A percentile compares a stretch with the other conserved stretches of the same genome.
These are phyloP conservation scores for Hiodon tergisus DNA, from an alignment of 2,113 vertebrate genomes.

Conservation along the genomic window DNA sequence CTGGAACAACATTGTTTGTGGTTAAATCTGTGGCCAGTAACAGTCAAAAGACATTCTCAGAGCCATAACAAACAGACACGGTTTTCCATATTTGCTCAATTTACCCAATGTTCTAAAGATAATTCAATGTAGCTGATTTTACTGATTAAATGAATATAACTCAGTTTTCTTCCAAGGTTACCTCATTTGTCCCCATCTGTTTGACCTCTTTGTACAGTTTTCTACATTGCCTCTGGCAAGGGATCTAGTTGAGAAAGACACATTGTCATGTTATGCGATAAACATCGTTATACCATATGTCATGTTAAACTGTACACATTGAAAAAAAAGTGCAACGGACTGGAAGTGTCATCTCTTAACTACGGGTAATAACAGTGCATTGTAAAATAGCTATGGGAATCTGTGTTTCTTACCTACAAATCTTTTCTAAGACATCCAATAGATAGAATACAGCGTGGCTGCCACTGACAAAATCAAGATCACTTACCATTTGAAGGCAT, in stretches of 20 bases:
- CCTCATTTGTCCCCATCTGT: not conserved
- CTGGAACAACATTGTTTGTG: not conserved
- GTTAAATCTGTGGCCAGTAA: not conserved
- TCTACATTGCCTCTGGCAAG: not conserved
- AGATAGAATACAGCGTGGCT: not conserved
- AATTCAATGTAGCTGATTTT: not conserved
- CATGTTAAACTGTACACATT: not conserved
- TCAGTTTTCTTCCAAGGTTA: not conserved
- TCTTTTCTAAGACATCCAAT: too few relatives aligned
- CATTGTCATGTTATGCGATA: too few relatives aligned
- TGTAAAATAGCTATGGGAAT: too few relatives aligned
- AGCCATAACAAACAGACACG: not conserved
- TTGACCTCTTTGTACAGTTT: not conserved
- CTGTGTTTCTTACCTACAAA: too few relatives aligned
- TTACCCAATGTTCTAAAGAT: not conserved
- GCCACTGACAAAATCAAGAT: not conserved
- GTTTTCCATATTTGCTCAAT: not conserved
- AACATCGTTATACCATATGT: too few relatives aligned
- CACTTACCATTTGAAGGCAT: not conserved
- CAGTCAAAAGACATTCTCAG: not conserved
- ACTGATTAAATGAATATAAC: not conserved
- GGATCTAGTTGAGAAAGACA: not conserved
- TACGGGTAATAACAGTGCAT: too few relatives aligned
- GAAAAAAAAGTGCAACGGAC: not conserved
- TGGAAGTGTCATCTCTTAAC: too few relatives aligned